These are phyloP conservation scores for Panagrolaimus sp. DNA, from an alignment of 1,140 invertebrate species.

Conservation along the genomic window DNA sequence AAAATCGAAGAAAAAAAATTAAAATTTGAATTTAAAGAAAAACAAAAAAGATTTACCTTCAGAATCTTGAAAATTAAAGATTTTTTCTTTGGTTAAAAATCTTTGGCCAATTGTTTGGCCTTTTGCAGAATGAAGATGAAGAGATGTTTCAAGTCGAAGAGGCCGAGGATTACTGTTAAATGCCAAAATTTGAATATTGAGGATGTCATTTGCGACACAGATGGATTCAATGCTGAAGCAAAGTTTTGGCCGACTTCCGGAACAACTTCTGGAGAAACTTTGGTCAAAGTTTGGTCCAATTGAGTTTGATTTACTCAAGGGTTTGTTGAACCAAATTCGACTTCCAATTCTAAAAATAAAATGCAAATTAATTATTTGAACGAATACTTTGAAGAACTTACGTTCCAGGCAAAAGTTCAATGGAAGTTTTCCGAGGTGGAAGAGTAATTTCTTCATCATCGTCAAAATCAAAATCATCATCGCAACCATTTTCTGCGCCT, in stretches of 20 bases:
- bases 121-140: not conserved
- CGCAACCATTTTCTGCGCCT: no score
- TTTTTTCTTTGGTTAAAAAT: no score
- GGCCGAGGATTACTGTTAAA: not conserved
- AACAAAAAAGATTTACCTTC: no score
- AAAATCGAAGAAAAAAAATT: no score
- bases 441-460: not conserved
- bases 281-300: no score
- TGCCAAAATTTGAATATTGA: not conserved
- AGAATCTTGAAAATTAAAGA: no score
- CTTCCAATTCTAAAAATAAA: slow-evolving; percentile 1
- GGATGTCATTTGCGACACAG: not conserved
- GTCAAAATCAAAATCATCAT: not conserved
- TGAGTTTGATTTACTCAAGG: not conserved
- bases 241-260: not conserved
- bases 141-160: not conserved
- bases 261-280: not conserved
- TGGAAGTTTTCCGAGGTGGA: not conserved
- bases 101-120: not conserved
- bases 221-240: slow-evolving; percentile 5
- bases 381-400: not conserved
- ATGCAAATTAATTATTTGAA: not conserved
- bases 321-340: slow-evolving; percentile 13
- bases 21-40: no score
- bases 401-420: not conserved